These are phyloP conservation scores for Pelmatolapia mariae DNA, from an alignment of 2,113 vertebrate genomes.

Conservation along the genomic window DNA sequence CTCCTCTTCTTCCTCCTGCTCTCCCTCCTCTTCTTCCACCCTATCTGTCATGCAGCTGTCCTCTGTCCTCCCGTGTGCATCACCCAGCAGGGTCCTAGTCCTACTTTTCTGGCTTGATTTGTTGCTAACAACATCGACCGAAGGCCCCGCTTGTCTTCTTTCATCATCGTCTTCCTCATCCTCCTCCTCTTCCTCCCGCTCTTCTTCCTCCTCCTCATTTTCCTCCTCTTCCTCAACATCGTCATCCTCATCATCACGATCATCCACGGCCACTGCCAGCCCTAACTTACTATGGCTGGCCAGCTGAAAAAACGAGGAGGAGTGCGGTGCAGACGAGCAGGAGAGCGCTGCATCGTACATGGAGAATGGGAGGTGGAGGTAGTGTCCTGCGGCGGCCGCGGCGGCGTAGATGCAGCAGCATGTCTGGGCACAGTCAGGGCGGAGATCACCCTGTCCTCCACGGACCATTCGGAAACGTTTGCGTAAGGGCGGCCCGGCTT, in stretches of 20 bases:
- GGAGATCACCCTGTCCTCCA: slow-evolving; percentile 61
- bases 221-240: slow-evolving; percentile 74
- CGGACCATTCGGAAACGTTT: slow-evolving; percentile 87
- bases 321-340: slow-evolving; percentile 54
- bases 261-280: slow-evolving; percentile 57
- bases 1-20: background rate
- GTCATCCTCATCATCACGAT: slow-evolving; percentile 62
- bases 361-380: slow-evolving; percentile 85
- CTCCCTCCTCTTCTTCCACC: slow-evolving; percentile 9
- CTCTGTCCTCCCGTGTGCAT: slow-evolving; percentile 58
- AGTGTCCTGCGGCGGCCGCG: slow-evolving; percentile 80
- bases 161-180: slow-evolving; percentile 10
- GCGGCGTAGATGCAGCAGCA: slow-evolving; percentile 91
- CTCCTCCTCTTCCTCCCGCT: slow-evolving; percentile 20
- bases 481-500: slow-evolving; percentile 78
- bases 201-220: slow-evolving; percentile 44
- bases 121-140: slow-evolving; percentile 48
- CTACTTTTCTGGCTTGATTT: slow-evolving; percentile 56
- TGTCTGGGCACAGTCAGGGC: slow-evolving; percentile 79
- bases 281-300: slow-evolving; percentile 62
- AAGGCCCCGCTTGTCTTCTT: slow-evolving; percentile 38
- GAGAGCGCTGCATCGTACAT: slow-evolving; percentile 73
- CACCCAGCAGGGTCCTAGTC: slow-evolving; percentile 28
- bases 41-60: slow-evolving; percentile 47
- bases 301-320: slow-evolving; percentile 54